These are phyloP conservation scores for Chaenodraco wilsoni DNA, from an alignment of 2,797 vertebrate genomes.

Conservation along the genomic window DNA sequence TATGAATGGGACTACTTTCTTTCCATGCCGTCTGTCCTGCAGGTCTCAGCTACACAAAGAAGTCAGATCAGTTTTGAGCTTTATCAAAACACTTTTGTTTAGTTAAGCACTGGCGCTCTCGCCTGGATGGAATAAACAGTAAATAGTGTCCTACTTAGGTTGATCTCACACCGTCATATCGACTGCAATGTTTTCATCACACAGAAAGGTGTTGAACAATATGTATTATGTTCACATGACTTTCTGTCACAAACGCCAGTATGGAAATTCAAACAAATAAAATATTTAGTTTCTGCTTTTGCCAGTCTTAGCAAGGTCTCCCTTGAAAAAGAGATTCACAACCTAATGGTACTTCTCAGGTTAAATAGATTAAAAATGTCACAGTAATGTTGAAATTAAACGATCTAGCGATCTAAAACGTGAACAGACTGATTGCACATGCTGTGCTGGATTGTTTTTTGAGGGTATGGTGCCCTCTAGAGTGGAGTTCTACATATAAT, in stretches of 20 bases:
- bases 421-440: neutral
- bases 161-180: neutral
- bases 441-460: neutral
- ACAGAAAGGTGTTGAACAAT: too few species aligned
- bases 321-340: too few species aligned
- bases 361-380: too few species aligned
- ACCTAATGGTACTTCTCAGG: too few species aligned
- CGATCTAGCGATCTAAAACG: neutral
- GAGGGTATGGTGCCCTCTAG: constrained; percentile 15
- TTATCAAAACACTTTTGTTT: neutral
- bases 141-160: neutral
- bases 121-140: constrained; percentile 19
- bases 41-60: neutral
- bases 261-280: too few species aligned
- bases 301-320: too few species aligned
- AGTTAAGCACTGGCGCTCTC: constrained; percentile 28
- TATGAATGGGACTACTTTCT: neutral
- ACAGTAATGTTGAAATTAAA: neutral
- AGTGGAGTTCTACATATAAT: neutral
- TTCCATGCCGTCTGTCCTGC: neutral
- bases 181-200: neutral
- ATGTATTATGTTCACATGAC: too few species aligned
- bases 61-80: neutral
- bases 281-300: too few species aligned
- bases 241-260: too few species aligned